Evolutionary conservation across 2,797 vertebrate genomes (phyloP).

Genomic region (Sitta carolinensis): DNA sequence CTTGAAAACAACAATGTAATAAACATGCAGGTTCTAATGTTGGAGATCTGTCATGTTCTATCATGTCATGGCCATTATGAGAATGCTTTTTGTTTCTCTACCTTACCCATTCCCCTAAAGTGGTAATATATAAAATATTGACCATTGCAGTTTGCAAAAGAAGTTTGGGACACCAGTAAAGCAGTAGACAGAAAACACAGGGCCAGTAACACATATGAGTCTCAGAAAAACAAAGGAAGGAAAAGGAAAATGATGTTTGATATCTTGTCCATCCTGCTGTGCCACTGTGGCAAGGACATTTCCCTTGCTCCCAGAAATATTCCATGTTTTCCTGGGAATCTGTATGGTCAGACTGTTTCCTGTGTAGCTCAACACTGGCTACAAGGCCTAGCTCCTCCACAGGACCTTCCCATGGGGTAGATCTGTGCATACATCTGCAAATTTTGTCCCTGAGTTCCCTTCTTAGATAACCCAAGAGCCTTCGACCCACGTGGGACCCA

Average conservation of each 20-base stretch:
- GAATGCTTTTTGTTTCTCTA: background rate
- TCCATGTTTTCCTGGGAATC: background rate
- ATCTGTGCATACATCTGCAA: background rate
- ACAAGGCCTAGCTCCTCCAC: background rate
- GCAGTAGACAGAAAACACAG: background rate
- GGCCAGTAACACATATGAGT: no score
- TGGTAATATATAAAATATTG: background rate
- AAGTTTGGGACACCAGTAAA: background rate
- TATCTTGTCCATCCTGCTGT: background rate
- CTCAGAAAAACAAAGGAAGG: background rate
- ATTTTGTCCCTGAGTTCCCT: background rate
- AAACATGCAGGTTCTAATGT: background rate
- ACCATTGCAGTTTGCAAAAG: background rate
- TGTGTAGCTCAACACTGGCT: background rate
- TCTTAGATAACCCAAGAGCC: background rate
- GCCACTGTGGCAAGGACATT: background rate
- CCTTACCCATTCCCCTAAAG: background rate
- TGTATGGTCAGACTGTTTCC: background rate
- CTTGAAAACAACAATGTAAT: conserved; percentile 32
- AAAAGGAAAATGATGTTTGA: background rate
- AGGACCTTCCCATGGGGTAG: fast-evolving
- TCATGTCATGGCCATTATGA: background rate
- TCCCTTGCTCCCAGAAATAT: fast-evolving
- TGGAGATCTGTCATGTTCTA: background rate
- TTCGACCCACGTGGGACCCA: fast-evolving